Evolutionary conservation across 1,140 invertebrate genomes (phyloP).

Genomic region (Aleiodes sp.): DNA sequence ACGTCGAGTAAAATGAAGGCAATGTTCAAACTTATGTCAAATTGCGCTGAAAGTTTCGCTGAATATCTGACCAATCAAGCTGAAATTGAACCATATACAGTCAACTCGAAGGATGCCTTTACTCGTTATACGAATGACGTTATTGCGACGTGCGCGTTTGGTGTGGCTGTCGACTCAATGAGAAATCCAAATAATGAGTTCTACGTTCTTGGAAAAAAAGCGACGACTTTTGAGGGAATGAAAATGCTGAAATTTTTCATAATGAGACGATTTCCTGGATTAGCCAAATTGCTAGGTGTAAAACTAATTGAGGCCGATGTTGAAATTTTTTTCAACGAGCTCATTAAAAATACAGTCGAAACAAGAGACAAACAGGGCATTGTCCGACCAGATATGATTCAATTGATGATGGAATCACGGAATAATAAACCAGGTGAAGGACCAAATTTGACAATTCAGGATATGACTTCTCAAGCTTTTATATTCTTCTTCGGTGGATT

Average conservation of each 20-base stretch:
- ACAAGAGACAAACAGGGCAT: slow-evolving; percentile 33
- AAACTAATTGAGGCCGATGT: slow-evolving; percentile 32
- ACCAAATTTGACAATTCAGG: slow-evolving; percentile 46
- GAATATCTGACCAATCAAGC: slow-evolving; percentile 46
- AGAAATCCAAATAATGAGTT: slow-evolving; percentile 55
- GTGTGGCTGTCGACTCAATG: slow-evolving; percentile 55
- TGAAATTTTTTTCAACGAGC: slow-evolving; percentile 41
- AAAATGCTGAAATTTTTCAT: slow-evolving; percentile 34
- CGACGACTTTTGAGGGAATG: slow-evolving; percentile 39
- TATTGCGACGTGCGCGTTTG: slow-evolving; percentile 58
- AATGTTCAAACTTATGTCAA: slow-evolving; percentile 49
- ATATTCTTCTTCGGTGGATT: too few relatives aligned
- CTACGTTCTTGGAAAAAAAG: slow-evolving; percentile 49
- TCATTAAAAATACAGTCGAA: slow-evolving; percentile 42
- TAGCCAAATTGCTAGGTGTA: slow-evolving; percentile 20
- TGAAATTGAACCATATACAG: slow-evolving; percentile 27
- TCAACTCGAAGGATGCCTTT: slow-evolving; percentile 49
- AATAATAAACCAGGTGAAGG: slow-evolving; percentile 42
- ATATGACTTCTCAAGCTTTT: too few relatives aligned
- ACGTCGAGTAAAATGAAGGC: too few relatives aligned
- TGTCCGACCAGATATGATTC: too few relatives aligned
- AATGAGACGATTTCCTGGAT: slow-evolving; percentile 25
- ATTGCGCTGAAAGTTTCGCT: slow-evolving; percentile 48
- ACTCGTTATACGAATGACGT: slow-evolving; percentile 58
- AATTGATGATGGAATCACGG: too few relatives aligned